Evolutionary conservation across 2,888 invertebrate species (phyloP), one percentile per base, ranked within the genome.

Genomic region (Epinotia bilunana): DNA sequence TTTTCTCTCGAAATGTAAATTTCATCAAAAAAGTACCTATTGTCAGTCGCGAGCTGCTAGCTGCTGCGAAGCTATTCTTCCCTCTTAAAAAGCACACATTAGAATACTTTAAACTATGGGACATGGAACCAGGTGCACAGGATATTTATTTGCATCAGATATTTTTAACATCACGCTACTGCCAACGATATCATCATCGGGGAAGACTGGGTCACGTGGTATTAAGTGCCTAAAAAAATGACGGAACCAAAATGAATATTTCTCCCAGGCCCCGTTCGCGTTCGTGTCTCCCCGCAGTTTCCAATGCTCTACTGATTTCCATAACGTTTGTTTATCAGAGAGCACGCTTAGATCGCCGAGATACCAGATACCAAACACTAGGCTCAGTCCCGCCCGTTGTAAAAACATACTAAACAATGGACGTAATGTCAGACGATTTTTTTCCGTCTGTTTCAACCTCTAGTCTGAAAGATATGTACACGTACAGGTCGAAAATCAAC

Each of bases 301-400:
- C n/a, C 71, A 46, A 61, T 72, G 67, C 74, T 75, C 72, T 57
- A 62, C 43, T 63, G 64, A 72, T 72, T 75, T 72, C 62, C 72
- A 75, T 75, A 74, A 74, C 60, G 60, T 60, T 71, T 74, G 65
- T 65, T 74, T 71, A 74, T 74, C 71, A 71, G 60, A 73, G 58
- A 65, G 39, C 18, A 18, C 20, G 46, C 74, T 64, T 33, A 61
- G 71, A 75, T 75, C 7, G 18, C 49, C 11, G 46, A 55, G 72
- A 67, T 71, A 75, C 58, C 13, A 7, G 18, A 33, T 9, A 64
- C 43, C 39, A 70, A 49, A 49, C 16, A 53, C 6, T 53, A 53
- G 53, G n/a, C 53, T 53, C 18, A 43, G 23, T n/a, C 61, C 39
- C 33, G 33, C 28, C 16, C 6, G n/a, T 53, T 4, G 49, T n/a